Conservation (phyloP, 2,888 invertebrate species). For the Blera fallax region DNA sequence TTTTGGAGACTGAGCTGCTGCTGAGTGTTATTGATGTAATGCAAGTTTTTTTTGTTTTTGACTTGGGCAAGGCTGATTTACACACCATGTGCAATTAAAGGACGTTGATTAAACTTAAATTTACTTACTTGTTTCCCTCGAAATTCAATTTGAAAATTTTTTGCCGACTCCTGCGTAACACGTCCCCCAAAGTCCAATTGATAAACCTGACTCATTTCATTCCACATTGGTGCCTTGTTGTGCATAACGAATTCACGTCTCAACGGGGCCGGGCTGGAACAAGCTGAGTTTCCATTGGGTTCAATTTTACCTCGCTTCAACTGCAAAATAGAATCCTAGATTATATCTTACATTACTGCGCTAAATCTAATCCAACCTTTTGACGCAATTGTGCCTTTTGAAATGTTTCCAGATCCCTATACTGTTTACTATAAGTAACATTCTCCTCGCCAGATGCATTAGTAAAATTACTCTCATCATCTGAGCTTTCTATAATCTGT, state of each 20-base stretch:
- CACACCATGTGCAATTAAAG: too few relatives aligned
- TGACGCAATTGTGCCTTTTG: slow-evolving; percentile 95
- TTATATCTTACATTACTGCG: background rate
- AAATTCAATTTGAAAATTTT: slow-evolving; percentile 99
- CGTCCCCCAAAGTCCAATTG: slow-evolving; percentile 99
- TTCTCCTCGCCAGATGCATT: slow-evolving; percentile 84
- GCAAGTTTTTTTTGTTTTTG: too few relatives aligned
- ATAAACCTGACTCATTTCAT: slow-evolving; percentile 99
- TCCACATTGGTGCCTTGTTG: slow-evolving; percentile 99
- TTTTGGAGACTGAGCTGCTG: too few relatives aligned
- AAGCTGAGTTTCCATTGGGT: slow-evolving; percentile 82
- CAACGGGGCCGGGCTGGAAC: slow-evolving; percentile 82
- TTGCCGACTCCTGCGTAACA: slow-evolving; percentile 99
- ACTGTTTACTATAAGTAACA: slow-evolving; percentile 85
- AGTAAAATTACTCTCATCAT: slow-evolving; percentile 86
- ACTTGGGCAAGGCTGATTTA: too few relatives aligned
- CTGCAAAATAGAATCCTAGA: slow-evolving; percentile 81
- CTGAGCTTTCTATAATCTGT: slow-evolving; percentile 89
- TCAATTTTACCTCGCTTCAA: slow-evolving; percentile 88
- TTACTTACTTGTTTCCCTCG: slow-evolving; percentile 94
- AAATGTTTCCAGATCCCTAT: slow-evolving; percentile 93
- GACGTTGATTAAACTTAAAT: too few relatives aligned
- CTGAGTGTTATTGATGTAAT: too few relatives aligned
- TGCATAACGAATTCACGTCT: slow-evolving; percentile 95
- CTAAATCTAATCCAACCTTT: slow-evolving; percentile 85